These are phyloP conservation scores for Eunapius fragilis DNA, from an alignment of 37 sponge, comb jelly and placozoan species.

Conservation along the genomic window DNA sequence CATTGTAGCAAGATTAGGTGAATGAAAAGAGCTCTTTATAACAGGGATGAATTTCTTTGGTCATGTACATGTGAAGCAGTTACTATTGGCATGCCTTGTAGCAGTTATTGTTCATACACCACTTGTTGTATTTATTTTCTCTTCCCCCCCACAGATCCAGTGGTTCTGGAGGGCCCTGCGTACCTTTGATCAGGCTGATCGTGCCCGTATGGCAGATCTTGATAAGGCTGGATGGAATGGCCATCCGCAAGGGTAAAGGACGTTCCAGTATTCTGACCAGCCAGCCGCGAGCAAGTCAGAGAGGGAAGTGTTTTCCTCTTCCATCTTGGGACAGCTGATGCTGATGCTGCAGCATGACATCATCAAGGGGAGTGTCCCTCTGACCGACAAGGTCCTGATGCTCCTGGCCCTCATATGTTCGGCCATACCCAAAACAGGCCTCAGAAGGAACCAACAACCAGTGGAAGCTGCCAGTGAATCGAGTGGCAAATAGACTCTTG, in stretches of 20 bases:
- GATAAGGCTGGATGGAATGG: conserved; percentile 65
- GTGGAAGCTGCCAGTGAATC: not conserved
- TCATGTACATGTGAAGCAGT: no score
- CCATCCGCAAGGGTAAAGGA: conserved; percentile 77
- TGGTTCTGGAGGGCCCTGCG: no score
- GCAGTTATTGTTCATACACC: no score
- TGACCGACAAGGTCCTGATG: conserved; percentile 82
- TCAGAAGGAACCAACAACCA: conserved; percentile 5
- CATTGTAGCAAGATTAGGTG: no score
- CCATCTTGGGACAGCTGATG: conserved; percentile 85
- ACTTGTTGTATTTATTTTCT: no score
- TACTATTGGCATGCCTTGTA: no score
- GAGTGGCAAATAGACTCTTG: not conserved
- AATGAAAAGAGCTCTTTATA: no score
- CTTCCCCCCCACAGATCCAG: conserved; percentile 69
- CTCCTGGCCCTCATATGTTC: conserved; percentile 39
- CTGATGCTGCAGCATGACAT: conserved; percentile 74
- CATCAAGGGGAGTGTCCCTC: conserved; percentile 52
- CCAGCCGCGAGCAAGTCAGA: not conserved
- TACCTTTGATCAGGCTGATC: not conserved
- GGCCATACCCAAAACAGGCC: conserved; percentile 71
- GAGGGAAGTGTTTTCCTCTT: conserved; percentile 58
- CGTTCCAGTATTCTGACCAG: conserved; percentile 24
- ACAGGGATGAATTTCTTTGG: no score
- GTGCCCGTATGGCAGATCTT: conserved; percentile 90